Evolutionary conservation across 2,797 vertebrate species (phyloP).

Genomic region (Phrynocephalus vlangalii): DNA sequence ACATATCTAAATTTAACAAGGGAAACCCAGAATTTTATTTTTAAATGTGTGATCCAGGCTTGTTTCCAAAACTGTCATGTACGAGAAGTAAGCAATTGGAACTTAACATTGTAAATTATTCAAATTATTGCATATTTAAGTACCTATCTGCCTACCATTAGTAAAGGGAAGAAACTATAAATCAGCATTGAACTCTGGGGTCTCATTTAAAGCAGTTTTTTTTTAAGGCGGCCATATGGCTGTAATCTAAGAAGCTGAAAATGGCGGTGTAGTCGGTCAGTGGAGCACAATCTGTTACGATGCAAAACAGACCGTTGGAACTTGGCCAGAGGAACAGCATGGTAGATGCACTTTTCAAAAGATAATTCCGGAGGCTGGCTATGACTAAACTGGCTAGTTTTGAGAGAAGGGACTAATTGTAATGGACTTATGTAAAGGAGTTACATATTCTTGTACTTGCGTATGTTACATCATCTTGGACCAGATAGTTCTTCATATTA

Average conservation of each 20-base stretch:
- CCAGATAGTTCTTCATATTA: background rate
- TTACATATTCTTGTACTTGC: background rate
- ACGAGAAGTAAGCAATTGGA: background rate
- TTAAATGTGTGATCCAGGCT: background rate
- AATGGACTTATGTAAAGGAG: background rate
- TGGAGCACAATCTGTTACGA: background rate
- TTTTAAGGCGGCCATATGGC: background rate
- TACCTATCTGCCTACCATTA: background rate
- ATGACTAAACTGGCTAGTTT: background rate
- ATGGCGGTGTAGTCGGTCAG: background rate
- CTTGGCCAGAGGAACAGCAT: background rate
- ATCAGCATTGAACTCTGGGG: background rate
- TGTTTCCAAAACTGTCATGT: background rate
- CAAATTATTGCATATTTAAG: background rate
- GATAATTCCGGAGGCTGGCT: background rate
- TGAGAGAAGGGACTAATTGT: background rate
- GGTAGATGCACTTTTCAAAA: background rate
- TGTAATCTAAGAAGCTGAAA: conserved; percentile 20
- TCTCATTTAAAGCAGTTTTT: background rate
- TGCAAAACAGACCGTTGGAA: background rate
- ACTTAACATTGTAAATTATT: background rate
- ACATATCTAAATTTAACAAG: background rate
- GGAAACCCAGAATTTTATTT: background rate
- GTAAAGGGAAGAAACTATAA: background rate
- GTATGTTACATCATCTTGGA: conserved; percentile 11